Conservation (phyloP, 2,888 invertebrate species). For the Agrotis segetum region DNA sequence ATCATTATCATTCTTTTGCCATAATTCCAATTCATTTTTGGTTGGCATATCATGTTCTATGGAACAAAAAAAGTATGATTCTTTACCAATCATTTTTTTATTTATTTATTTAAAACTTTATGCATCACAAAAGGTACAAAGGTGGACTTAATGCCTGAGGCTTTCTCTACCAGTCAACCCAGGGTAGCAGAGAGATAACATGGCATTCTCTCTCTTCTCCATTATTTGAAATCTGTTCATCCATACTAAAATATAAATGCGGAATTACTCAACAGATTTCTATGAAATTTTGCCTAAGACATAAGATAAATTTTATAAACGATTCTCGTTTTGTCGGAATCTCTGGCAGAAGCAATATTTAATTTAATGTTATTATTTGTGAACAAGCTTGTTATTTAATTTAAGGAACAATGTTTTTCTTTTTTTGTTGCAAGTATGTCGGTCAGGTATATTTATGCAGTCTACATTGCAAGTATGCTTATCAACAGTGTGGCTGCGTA, state of each 20-base stretch:
- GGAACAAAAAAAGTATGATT: too few species aligned
- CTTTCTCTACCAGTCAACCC: too few species aligned
- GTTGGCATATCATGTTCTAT: too few species aligned
- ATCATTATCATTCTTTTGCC: too few species aligned
- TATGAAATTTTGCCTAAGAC: not conserved
- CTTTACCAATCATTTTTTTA: too few species aligned
- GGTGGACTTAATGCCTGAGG: too few species aligned
- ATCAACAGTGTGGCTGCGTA: conserved; percentile 17
- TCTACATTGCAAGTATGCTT: conserved; percentile 10
- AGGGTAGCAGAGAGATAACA: too few species aligned
- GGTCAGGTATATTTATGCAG: conserved; percentile 38
- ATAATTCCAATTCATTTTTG: too few species aligned
- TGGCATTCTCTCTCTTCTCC: too few species aligned
- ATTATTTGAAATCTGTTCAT: not conserved
- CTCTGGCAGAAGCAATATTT: not conserved
- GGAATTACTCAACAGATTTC: not conserved
- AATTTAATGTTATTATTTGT: conserved; percentile 4
- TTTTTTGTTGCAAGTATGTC: conserved; percentile 25
- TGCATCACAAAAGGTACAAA: too few species aligned
- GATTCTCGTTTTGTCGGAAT: not conserved
- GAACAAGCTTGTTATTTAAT: not conserved
- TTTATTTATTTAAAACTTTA: too few species aligned
- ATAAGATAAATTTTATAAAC: not conserved
- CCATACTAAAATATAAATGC: not conserved
- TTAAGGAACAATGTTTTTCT: conserved; percentile 19